phyloP scores from a whole-genome alignment of 2,888 invertebrate genomes.

The Rhingia rostrata region DNA sequence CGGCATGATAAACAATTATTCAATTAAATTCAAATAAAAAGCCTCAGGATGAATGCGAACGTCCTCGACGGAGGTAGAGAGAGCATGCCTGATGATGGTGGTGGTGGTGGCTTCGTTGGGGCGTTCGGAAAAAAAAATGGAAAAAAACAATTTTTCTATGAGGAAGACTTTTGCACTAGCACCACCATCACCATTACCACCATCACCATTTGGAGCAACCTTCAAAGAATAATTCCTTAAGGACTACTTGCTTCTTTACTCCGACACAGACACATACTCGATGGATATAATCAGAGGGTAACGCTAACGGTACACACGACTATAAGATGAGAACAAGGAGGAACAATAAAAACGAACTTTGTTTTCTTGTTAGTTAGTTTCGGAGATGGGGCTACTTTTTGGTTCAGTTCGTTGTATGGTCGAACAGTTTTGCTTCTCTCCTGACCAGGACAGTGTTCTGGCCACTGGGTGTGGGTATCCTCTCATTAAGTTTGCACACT shows the following conservation, averaged over 20 bases:
- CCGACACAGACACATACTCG: slow-evolving; percentile 38
- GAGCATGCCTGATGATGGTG: background rate
- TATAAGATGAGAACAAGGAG: slow-evolving; percentile 40
- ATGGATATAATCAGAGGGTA: slow-evolving; percentile 61
- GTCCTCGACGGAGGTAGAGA: no score
- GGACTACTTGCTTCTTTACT: slow-evolving; percentile 59
- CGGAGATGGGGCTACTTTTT: slow-evolving; percentile 37
- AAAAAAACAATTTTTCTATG: slow-evolving; percentile 31
- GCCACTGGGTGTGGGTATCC: slow-evolving; percentile 31
- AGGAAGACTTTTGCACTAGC: slow-evolving; percentile 22
- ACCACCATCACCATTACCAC: background rate
- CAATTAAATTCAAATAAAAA: slow-evolving; percentile 82
- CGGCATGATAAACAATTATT: slow-evolving; percentile 82
- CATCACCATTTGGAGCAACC: slow-evolving; percentile 54
- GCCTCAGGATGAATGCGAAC: slow-evolving; percentile 75
- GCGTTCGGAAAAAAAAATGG: slow-evolving; percentile 1
- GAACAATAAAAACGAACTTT: slow-evolving; percentile 62
- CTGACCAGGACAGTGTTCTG: slow-evolving; percentile 11
- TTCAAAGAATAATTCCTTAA: slow-evolving; percentile 73
- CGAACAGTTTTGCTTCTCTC: slow-evolving; percentile 68
- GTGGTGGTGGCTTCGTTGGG: slow-evolving; percentile 29
- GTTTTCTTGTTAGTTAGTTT: slow-evolving; percentile 70
- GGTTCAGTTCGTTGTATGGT: slow-evolving; percentile 52
- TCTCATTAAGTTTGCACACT: slow-evolving; percentile 66
- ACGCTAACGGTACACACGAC: background rate